A percentile compares a stretch with the other conserved stretches of the same genome.
phyloP scores from a whole-genome alignment of 2,113 vertebrate species.

The Noturus placidus region DNA sequence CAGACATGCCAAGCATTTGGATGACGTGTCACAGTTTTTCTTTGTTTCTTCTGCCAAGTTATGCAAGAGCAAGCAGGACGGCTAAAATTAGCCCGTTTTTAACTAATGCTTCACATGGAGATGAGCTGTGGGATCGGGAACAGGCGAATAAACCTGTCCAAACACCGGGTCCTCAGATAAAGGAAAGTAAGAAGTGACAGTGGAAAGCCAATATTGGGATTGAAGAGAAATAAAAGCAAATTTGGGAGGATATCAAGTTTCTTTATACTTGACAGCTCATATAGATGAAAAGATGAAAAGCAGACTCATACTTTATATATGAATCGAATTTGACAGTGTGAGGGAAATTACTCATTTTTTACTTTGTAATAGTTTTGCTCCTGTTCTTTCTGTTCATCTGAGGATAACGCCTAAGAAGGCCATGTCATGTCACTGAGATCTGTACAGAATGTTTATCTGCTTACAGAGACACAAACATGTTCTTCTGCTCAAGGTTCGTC shows the following conservation, averaged over 20 bases:
- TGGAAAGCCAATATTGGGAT: not conserved
- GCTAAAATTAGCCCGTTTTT: conserved; percentile 23
- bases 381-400: no score
- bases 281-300: not conserved
- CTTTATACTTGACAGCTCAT: not conserved
- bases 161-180: not conserved
- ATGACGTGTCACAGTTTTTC: conserved; percentile 20
- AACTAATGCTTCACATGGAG: not conserved
- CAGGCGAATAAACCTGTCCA: conserved; percentile 23
- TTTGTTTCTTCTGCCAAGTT: conserved; percentile 20
- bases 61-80: conserved; percentile 6
- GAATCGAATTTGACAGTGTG: not conserved
- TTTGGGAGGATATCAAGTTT: not conserved
- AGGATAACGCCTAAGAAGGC: no score
- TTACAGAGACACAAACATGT: no score
- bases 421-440: no score
- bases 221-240: not conserved
- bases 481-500: no score
- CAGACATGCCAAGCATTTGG: conserved; percentile 10
- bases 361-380: no score
- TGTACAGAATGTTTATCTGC: no score
- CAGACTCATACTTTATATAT: not conserved
- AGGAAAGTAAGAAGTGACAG: not conserved
- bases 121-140: conserved; percentile 25
- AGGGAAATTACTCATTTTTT: no score